phyloP scores from a whole-genome alignment of 2,888 invertebrate species.

The Pachymerium ferrugineum region DNA sequence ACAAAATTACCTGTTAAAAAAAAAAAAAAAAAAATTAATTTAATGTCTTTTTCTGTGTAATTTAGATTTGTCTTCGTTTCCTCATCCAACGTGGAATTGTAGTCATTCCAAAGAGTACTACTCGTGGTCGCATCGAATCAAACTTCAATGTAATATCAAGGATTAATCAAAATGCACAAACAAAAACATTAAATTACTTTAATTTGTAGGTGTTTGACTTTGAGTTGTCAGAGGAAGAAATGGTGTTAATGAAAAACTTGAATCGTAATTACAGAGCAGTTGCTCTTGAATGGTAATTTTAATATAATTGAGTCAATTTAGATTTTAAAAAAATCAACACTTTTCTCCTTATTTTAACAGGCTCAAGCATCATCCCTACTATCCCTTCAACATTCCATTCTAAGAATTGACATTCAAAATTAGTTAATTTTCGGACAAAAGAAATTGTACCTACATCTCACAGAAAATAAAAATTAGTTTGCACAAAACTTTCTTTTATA shows the following conservation, averaged over 20 bases:
- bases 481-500: no score
- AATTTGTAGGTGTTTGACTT: slow-evolving; percentile 24
- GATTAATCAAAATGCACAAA: no score
- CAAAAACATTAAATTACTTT: neutral
- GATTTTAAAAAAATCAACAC: no score
- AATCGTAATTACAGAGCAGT: neutral
- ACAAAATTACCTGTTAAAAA: no score
- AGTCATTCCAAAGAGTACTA: slow-evolving; percentile 79
- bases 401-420: no score
- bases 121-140: slow-evolving; percentile 62
- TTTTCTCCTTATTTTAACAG: slow-evolving; percentile 20
- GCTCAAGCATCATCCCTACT: slow-evolving; percentile 14
- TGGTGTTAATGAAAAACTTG: neutral
- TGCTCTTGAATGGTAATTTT: no score
- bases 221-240: neutral
- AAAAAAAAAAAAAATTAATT: no score
- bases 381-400: slow-evolving; percentile 20
- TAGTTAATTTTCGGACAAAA: no score
- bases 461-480: no score
- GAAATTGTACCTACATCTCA: no score
- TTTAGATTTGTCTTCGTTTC: slow-evolving; percentile 30
- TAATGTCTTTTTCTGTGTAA: neutral
- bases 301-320: no score
- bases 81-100: slow-evolving; percentile 63
- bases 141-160: slow-evolving; percentile 62